Evolutionary conservation across 2,113 vertebrate species (phyloP).

Genomic region (Gnathonemus echidnorhynchus): DNA sequence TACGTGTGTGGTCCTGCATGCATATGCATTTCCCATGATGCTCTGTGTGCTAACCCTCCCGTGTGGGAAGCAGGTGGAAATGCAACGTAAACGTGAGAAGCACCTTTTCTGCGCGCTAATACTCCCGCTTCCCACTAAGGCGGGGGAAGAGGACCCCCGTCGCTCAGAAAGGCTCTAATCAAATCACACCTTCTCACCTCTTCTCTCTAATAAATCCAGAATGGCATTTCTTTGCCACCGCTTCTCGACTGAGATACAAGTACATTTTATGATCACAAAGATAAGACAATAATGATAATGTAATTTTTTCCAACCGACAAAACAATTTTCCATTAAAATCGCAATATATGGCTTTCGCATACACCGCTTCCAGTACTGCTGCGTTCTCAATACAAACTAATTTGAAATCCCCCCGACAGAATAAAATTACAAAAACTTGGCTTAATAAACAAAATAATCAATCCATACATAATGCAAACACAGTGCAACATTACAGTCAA

Average conservation of each 20-base stretch:
- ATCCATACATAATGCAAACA: background rate
- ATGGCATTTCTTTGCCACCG: constrained; percentile 9
- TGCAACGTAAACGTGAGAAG: constrained; percentile 22
- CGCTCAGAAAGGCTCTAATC: constrained; percentile 27
- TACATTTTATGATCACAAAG: background rate
- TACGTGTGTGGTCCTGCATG: background rate
- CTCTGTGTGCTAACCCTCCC: background rate
- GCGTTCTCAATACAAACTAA: background rate
- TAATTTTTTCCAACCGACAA: background rate
- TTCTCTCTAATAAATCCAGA: constrained; percentile 19
- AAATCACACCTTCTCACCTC: constrained; percentile 25
- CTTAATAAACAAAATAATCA: background rate
- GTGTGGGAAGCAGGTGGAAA: background rate
- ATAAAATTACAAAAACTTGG: background rate
- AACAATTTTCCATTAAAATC: constrained; percentile 4
- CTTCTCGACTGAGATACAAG: constrained; percentile 1
- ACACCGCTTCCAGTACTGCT: background rate
- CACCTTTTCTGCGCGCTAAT: constrained; percentile 26
- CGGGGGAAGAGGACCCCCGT: constrained; percentile 28
- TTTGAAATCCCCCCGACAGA: background rate
- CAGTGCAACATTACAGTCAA: background rate
- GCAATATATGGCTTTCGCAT: background rate
- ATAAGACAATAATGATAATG: background rate
- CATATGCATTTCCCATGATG: constrained; percentile 2
- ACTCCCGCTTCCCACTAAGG: constrained; percentile 37